Percentiles rank a stretch among this genome's conserved stretches.
phyloP scores from a whole-genome alignment of 2,113 vertebrate genomes.

The Glaucidium brasilianum region DNA sequence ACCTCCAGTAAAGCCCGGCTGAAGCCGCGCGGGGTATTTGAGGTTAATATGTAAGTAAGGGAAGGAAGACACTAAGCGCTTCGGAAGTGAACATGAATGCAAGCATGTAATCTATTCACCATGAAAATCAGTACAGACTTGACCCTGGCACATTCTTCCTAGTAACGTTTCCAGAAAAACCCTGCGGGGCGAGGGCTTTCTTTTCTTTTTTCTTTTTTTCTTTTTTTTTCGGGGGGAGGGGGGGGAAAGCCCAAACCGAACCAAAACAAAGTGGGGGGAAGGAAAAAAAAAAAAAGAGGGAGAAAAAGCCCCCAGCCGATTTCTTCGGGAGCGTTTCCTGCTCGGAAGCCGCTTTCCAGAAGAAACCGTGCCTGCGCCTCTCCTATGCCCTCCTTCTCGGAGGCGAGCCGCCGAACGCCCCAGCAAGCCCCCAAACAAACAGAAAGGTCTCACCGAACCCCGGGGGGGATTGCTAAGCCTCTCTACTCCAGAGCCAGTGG shows the following conservation, averaged over 20 bases:
- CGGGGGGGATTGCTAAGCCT: background rate
- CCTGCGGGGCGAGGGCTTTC: background rate
- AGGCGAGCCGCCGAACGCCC: constrained; percentile 5
- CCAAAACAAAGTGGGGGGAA: no score
- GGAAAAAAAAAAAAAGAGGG: background rate
- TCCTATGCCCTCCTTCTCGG: background rate
- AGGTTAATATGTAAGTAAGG: constrained; percentile 69
- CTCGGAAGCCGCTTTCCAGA: background rate
- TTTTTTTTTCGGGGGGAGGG: rapidly evolving
- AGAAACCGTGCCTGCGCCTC: background rate
- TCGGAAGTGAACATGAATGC: constrained; percentile 82
- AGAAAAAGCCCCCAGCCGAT: background rate
- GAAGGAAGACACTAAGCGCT: constrained; percentile 75
- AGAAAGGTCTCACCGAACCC: constrained; percentile 52
- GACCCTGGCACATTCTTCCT: constrained; percentile 74
- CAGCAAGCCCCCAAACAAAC: constrained; percentile 3
- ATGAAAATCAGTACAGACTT: constrained; percentile 78
- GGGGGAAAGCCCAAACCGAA: background rate
- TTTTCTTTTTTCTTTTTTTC: background rate
- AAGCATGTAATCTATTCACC: constrained; percentile 79
- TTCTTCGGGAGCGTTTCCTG: background rate
- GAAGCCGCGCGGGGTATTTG: constrained; percentile 47
- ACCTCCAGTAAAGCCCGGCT: constrained; percentile 42
- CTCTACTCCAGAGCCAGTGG: background rate
- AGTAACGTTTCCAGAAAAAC: constrained; percentile 37